Base-by-base conservation (phyloP, 2,888 invertebrate genomes). In the Ormyrus thymus region DNA sequence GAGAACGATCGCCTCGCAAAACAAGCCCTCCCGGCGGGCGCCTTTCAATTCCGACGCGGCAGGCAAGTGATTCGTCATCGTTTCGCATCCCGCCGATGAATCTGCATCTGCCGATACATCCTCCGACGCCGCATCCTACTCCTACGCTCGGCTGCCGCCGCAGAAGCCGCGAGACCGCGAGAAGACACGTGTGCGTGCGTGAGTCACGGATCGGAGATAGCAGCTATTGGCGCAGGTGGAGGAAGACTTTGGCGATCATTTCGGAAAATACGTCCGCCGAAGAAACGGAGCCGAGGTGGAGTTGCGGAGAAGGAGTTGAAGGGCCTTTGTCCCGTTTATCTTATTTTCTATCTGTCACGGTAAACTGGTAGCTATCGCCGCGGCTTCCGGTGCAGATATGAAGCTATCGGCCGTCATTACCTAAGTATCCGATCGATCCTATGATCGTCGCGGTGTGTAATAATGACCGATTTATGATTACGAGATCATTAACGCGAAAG, bases 51-150 rank as follows among this genome's bases (percentile, higher is more conserved):
- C 29, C 29, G 29, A 29, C 29, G 29, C 29, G 29, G 29, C 0
- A 29, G 29, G 29, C 29, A 4, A 29, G 11, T 15, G 76, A 76
- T 76, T 76, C 70, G 76, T 76, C 76, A 76, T 76, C 64, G 64
- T 76, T 70, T 76, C 51, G 66, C 51, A 45, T 46, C 45, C 45
- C 6, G 13, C 13, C 13, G 58, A 74, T 62, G 62, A 51, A 76
- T 76, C 62, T 64, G 55, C 56, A 76, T 64, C 55, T 45, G 56
- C 53, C 55, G 61, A 76, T 76, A 58, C 65, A 50, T 55, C 48
- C 13, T 9, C 46, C 29, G 29, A 29, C 4, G 29, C 29, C 3
- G 29, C 29, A 4, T 29, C 1, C 29, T n/a, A n/a, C n/a, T 15
- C 13, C 48, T 29, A 53, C 65, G 65, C 64, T 9, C 59, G 8